Base-by-base conservation (phyloP, 2,797 vertebrate species). In the Novumbra hubbsi region DNA sequence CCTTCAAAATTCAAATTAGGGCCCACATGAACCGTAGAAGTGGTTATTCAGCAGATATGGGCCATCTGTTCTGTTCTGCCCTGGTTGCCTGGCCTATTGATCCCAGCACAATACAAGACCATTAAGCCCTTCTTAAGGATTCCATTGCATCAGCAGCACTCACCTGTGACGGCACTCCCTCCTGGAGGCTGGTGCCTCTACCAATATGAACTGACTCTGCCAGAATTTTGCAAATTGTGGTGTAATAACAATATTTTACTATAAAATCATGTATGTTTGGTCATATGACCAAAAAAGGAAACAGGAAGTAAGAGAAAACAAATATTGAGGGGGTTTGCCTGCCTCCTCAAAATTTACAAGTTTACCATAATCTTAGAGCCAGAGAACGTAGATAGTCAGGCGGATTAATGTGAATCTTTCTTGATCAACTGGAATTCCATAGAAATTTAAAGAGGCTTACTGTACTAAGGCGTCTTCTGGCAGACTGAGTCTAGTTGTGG, bases 141-240 rank as follows among this genome's bases (percentile, higher is more conserved):
- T 88, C 80, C 84, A 82, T 83, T 48, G 80, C 84, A 85, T 90
- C 90, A 92, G 88, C 87, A 88, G 17, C 74, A 55, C 80, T 72
- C 73, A 76, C 83, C 74, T 79, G 71, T 49, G 68, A 73, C 34
- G 76, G 70, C 57, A 65, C 48, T 71, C 38, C 63, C 45, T 66
- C 27, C 30, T 38, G 34, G 8, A 21, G 8, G n/a, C 45, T 27
- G 3, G 17, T 21, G n/a, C 55, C 66, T 45, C 38, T 41, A 38
- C 67, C 41, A 24, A 24, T 12, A 63, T 63, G 60, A n/a, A 32
- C 63, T 32, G 27, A 30, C 9, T 49, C 11, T 69, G 45, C 8
- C 38, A 16, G 41, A 48, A 38, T 69, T 28, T 24, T 3, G 8
- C 68, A 28, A 50, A 30, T 69, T 16, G 50, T 21, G 15, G 21